Conservation (phyloP, 1,140 invertebrate species). For the Pseudomyrmex gracilis region DNA sequence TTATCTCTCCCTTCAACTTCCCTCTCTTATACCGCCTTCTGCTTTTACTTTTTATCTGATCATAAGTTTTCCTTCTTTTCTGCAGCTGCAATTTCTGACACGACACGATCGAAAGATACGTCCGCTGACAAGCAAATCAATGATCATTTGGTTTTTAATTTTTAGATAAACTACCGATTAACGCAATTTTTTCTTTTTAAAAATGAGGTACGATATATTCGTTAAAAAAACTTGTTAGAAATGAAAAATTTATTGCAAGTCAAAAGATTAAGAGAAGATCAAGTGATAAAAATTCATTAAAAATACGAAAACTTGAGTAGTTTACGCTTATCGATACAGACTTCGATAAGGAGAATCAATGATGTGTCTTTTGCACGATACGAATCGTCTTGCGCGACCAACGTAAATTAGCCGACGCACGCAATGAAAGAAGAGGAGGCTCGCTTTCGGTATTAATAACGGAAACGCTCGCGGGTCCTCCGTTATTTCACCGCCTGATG, state of each 20-base stretch:
- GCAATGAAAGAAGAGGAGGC: constrained; percentile 24
- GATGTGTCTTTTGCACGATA: background rate
- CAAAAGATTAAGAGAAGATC: background rate
- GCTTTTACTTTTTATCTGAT: constrained; percentile 70
- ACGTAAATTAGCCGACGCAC: constrained; percentile 34
- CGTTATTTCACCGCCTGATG: constrained; percentile 39
- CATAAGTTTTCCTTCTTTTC: constrained; percentile 74
- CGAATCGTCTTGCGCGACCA: background rate
- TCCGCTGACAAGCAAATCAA: constrained; percentile 66
- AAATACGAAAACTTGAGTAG: background rate
- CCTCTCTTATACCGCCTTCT: constrained; percentile 61
- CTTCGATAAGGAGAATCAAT: constrained; percentile 16
- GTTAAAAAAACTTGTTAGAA: background rate
- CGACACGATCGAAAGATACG: constrained; percentile 57
- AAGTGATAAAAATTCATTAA: background rate
- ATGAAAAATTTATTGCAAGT: background rate
- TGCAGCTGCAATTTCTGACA: constrained; percentile 73
- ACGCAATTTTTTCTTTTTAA: background rate
- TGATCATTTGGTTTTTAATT: constrained; percentile 25
- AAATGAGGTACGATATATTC: background rate
- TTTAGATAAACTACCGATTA: constrained; percentile 62
- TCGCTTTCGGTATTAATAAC: constrained; percentile 50
- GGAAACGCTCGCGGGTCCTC: constrained; percentile 36
- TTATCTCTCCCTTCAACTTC: constrained; percentile 63
- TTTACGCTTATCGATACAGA: background rate